Base-by-base conservation (phyloP, 2,797 vertebrate genomes). In the Myotis planiceps region DNA sequence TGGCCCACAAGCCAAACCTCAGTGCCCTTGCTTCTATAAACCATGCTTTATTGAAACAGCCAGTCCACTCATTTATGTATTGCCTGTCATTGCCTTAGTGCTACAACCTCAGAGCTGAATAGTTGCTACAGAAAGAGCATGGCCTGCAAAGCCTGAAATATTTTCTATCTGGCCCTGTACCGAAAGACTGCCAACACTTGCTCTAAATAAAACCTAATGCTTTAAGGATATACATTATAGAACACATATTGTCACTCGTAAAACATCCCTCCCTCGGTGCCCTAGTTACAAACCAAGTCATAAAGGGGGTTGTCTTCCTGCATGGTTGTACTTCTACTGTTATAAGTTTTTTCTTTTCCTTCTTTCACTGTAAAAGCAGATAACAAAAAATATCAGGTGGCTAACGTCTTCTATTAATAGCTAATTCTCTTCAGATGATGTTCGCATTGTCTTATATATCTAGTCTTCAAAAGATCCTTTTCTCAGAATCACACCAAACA, bases 181-280 rank as follows among this genome's bases (percentile, higher is more conserved):
- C 68, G 45, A 86, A 91, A 45, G 1, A 25, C 34, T 91, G 25
- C 4, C 79, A 84, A 47, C 1, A 37, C 18, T 68, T 92, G n/a
- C 66, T 96, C 66, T 84, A 88, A 93, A 80, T 96, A 83, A 93
- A 92, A 93, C 34, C 32, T 83, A 90, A 63, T 42, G 12, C 18
- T 94, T 92, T 84, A 76, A 87, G 19, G 27, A 53, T 21, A 0
- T 42, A 60, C 49, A 91, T 45, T 49, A 76, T 58, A 83, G 78
- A n/a, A 74, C 63, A 89, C 6, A 82, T 25, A 49, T 0, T 63
- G 5, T 47, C 32, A 69, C 18, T 88, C 34, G 27, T 68, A 72
- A 76, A 79, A 78, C 49, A 86, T 37, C 16, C 21, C 58, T 65
- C 3, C n/a, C 3, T 32, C 47, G 5, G 8, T 78, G 18, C n/a